A percentile compares a stretch with the other conserved stretches of the same genome.
Conservation (phyloP, 2,113 vertebrate species). For the Nannobrachium achirus region DNA sequence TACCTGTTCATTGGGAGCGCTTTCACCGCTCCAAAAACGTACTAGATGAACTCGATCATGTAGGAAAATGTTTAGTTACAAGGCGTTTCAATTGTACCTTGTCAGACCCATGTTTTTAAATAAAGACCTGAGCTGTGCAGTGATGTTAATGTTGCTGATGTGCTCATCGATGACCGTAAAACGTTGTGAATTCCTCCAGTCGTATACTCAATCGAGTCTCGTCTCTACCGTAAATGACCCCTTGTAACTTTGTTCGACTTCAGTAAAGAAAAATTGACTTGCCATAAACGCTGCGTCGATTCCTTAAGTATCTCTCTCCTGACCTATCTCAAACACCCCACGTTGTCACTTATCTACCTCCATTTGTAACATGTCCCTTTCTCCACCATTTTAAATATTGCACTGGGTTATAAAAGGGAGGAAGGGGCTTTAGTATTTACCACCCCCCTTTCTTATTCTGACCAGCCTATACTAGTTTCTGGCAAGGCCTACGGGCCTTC, state of each 20-base stretch:
- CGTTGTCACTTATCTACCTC: constrained; percentile 14
- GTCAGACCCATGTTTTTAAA: constrained; percentile 42
- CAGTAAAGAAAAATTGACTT: constrained; percentile 3
- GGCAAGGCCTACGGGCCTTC: constrained; percentile 40
- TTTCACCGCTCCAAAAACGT: too few species aligned
- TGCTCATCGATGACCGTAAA: constrained; percentile 15
- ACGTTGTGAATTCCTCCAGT: constrained; percentile 12
- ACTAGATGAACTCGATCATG: constrained; percentile 5
- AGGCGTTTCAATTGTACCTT: constrained; percentile 45
- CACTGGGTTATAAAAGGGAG: background rate
- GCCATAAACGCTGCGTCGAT: constrained; percentile 31
- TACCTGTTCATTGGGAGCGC: too few species aligned
- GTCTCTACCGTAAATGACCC: background rate
- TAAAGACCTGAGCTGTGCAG: constrained; percentile 47
- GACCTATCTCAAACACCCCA: constrained; percentile 23
- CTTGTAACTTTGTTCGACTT: constrained; percentile 3
- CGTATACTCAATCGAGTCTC: constrained; percentile 5
- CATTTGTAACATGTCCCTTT: background rate
- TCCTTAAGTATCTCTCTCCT: constrained; percentile 4
- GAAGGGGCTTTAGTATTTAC: background rate
- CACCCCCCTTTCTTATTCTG: constrained; percentile 9
- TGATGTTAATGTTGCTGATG: constrained; percentile 20
- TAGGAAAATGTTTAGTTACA: constrained; percentile 26
- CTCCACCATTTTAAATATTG: constrained; percentile 1
- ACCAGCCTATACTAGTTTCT: constrained; percentile 27